Conservation (phyloP, 2,113 vertebrate species). For the Scomber scombrus region DNA sequence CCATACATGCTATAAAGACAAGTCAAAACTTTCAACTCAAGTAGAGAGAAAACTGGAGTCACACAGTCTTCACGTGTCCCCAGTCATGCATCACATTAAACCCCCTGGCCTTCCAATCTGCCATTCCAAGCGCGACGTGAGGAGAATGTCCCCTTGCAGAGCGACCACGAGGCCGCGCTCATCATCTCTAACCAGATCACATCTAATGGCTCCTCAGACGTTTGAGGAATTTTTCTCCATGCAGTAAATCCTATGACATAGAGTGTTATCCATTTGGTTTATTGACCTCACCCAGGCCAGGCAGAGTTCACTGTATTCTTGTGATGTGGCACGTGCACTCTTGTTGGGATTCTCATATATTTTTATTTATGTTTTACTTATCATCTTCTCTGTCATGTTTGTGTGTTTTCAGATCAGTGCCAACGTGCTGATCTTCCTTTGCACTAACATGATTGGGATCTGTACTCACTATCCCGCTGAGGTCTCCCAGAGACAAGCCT, state of each 20-base stretch:
- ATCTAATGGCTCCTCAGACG: slow-evolving; percentile 61
- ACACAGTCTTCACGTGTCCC: slow-evolving; percentile 6
- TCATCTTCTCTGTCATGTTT: neutral
- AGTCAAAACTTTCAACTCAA: slow-evolving; percentile 5
- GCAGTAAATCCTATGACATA: slow-evolving; percentile 63
- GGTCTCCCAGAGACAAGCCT: slow-evolving; percentile 97
- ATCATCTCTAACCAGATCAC: slow-evolving; percentile 65
- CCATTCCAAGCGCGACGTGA: slow-evolving; percentile 13
- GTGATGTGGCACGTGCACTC: slow-evolving; percentile 34
- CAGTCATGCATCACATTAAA: slow-evolving; percentile 26
- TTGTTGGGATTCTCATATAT: slow-evolving; percentile 7
- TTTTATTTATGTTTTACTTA: neutral
- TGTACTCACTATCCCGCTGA: slow-evolving; percentile 97
- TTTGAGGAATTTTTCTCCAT: slow-evolving; percentile 68
- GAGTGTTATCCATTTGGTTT: slow-evolving; percentile 63
- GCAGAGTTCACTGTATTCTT: slow-evolving; percentile 59
- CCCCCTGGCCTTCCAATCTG: slow-evolving; percentile 21
- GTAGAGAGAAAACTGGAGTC: slow-evolving; percentile 7
- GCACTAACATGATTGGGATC: slow-evolving; percentile 96
- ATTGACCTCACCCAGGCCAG: slow-evolving; percentile 72
- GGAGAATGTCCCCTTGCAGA: slow-evolving; percentile 49
- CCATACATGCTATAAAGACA: neutral
- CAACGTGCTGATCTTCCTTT: slow-evolving; percentile 94
- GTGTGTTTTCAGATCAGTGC: slow-evolving; percentile 89
- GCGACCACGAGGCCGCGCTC: slow-evolving; percentile 34